Evolutionary conservation across 64 coral and sea anemone species (phyloP), one percentile per base, ranked within the genome.

Genomic region (Dendrophyllia cribrosa): DNA sequence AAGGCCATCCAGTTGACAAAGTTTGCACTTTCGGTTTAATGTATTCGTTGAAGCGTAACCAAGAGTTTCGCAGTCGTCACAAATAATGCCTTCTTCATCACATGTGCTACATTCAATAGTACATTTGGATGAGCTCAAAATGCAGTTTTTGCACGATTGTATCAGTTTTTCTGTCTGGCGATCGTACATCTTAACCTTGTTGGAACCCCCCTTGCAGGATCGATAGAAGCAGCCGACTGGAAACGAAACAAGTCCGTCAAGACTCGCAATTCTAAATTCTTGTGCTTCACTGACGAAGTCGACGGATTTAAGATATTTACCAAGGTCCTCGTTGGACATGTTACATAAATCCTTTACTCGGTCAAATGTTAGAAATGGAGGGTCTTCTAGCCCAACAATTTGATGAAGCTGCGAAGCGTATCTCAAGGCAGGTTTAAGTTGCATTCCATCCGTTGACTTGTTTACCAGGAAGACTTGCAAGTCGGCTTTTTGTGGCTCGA

Each of bases 221-320:
- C 88, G 25, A n/a, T 52, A 90, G 77, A 71, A 90, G 43, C 86
- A 88, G 21, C 88, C 76, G 5, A 82, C 58, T 25, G 88, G 77
- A 59, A 90, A 90, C 7, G 77, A 90, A 81, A 90, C 88, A 26
- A 65, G 6, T 43, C 76, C 77, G 70, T 90, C 88, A 2, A 71
- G n/a, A 47, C 76, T 90, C 4, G 88, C 63, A 7, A 82, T 46
- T 68, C 77, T 21, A 72, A 90, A 90, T 46, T 90, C 88, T 44
- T 90, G 65, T 52, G 88, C 88, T 72, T 90, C 65, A 50, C 20
- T 68, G 23, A 90, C 66, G 22, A 82, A 90, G 65, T 90, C 88
- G 22, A 90, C 3, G 9, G 88, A 81, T 81, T 90, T 90, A 14
- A 90, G 77, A 58, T 90, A 23, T 55, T 71, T 55, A 22, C n/a